Base-by-base conservation (phyloP, 1,140 invertebrate genomes). In the Philopotamus ludificatus region DNA sequence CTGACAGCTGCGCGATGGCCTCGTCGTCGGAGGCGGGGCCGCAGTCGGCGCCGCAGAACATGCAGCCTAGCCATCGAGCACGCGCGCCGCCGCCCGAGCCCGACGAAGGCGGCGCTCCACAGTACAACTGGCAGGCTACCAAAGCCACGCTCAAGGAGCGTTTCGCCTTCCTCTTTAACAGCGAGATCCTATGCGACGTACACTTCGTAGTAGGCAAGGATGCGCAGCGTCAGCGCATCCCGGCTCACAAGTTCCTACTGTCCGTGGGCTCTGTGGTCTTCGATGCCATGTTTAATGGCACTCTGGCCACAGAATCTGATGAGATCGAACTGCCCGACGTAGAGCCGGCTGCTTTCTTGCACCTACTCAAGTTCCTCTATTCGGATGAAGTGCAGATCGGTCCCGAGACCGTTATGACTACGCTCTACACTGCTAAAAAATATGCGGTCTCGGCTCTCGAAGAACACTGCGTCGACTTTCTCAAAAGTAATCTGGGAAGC, bases 231-330 rank as follows among this genome's bases (percentile, higher is more conserved):
- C 85, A 86, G 72, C 78, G 87, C 41, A 89, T 94, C 67, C 90
- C 91, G 1, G 91, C 91, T 1, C 92, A 94, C 72, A 93, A 91
- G 74, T 89, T 94, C 76, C 86, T 94, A 1, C 74, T 94, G 4
- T 89, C 89, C 3, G 88, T 91, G 42, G 90, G 91, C 7, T 91
- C 88, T 76, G 88, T 89, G 2, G 91, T 94, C 1, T 94, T 94
- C 77, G 90, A 94, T 78, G 90, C 90, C 4, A 92, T 94, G 89
- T 94, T 94, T 73, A 92, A 93, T 75, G 87, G 90, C 42, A 86
- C 84, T 2, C 71, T 87, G 65, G 85, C 87, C 0, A 86, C 85
- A 10, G 80, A 82, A 54, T 85, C 88, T 21, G 83, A 85, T 44
- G 86, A 91, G 71, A 89, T 93, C 53, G 89, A 92, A 74, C 78